Base-by-base conservation (phyloP, 2,113 vertebrate genomes). In the Promerops cafer region DNA sequence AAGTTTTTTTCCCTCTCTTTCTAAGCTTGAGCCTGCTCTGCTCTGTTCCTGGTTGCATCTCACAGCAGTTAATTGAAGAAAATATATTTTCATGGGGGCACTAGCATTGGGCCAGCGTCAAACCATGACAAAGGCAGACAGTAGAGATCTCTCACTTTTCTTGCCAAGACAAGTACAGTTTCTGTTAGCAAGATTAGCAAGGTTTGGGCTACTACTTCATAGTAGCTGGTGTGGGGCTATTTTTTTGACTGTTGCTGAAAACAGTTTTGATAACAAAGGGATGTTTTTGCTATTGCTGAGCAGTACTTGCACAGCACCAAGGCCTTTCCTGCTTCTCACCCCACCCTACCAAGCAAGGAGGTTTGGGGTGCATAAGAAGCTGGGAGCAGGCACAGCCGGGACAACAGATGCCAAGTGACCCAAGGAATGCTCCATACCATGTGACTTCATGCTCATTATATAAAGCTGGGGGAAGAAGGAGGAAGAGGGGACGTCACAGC, bases 401-500 rank as follows among this genome's bases (percentile, higher is more conserved):
- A 49, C 18, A 54, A 35, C 15, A 40, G 23, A 71, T 9, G 33
- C 33, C 37, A 78, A 18, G 13, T 26, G n/a, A 47, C 21, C 21
- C n/a, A 35, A 40, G 45, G 26, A 52, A 53, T 49, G 37, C 10
- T 42, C n/a, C 45, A 47, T 2, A 54, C 15, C 11, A 15, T 18
- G 10, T 20, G 45, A 47, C 9, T 16, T 66, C 52, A 53, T 60
- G n/a, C 39, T 60, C 74, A 45, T 1, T 35, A 40, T 23, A 20
- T 27, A 85, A 35, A 60, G 15, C 45, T 54, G 35, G 11, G 16
- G 27, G 26, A 86, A 85, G 39, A 37, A 74, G 60, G 8, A 60
- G n/a, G 39, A 80, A 54, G n/a, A 15, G 11, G 6, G 30, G 27
- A 60, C 0, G 0, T 13, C 12, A 35, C 13, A 17, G 26, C 4